These are phyloP conservation scores for Otolemur crassicaudatus DNA, from an alignment of 2,797 vertebrate species.

Conservation along the genomic window DNA sequence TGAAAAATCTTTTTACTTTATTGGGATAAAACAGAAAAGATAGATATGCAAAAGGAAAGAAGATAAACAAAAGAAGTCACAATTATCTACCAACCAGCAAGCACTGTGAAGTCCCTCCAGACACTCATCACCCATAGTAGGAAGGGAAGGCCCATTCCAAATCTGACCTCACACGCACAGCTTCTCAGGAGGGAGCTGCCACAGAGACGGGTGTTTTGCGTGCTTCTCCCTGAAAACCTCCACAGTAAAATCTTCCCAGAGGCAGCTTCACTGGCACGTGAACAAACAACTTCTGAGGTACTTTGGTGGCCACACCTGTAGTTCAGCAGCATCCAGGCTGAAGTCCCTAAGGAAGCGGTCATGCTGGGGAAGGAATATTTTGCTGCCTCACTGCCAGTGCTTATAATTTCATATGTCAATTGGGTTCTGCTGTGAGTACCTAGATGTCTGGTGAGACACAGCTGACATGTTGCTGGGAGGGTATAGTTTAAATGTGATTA, in stretches of 20 bases:
- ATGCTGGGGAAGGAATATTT: neutral
- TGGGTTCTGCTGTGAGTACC: neutral
- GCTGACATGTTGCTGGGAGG: neutral
- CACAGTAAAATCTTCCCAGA: neutral
- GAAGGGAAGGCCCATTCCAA: neutral
- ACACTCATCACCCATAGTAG: neutral
- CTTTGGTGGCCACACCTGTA: neutral
- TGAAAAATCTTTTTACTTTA: neutral
- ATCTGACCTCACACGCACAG: neutral
- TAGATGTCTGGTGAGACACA: neutral
- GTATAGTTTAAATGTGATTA: neutral
- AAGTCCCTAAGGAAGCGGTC: neutral
- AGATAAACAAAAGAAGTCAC: neutral
- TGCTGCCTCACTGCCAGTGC: neutral
- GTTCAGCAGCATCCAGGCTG: neutral
- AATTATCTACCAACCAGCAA: neutral
- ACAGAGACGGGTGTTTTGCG: neutral
- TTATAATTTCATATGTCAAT: neutral
- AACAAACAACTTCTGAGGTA: neutral
- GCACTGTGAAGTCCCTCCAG: neutral
- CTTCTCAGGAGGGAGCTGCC: neutral
- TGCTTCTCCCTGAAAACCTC: neutral
- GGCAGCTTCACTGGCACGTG: no score
- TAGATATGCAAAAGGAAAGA: neutral
- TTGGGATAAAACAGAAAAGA: neutral